These are phyloP conservation scores for Pristionchus mayeri DNA, from an alignment of 2,888 invertebrate genomes.

Conservation along the genomic window DNA sequence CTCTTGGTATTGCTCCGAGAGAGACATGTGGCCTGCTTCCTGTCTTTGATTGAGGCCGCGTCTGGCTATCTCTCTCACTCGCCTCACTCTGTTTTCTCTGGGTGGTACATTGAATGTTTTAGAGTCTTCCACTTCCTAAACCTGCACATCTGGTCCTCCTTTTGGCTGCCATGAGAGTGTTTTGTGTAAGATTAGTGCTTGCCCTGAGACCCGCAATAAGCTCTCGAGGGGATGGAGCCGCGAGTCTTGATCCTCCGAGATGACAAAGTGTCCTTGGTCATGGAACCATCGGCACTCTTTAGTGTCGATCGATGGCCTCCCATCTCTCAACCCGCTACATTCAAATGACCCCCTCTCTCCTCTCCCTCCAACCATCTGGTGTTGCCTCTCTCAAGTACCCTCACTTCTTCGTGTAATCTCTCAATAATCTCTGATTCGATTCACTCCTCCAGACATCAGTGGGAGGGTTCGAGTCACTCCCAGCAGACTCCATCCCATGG, in stretches of 20 bases:
- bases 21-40: constrained; percentile 37
- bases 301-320: constrained; percentile 40
- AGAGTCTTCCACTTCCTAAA: constrained; percentile 28
- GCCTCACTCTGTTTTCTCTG: constrained; percentile 27
- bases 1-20: not conserved
- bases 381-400: constrained; percentile 44
- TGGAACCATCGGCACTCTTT: constrained; percentile 39
- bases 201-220: not conserved
- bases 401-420: constrained; percentile 42
- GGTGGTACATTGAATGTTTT: constrained; percentile 42
- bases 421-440: constrained; percentile 37
- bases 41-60: constrained; percentile 26
- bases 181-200: constrained; percentile 34
- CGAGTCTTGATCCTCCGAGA: constrained; percentile 15
- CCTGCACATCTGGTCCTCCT: not conserved
- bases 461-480: constrained; percentile 8
- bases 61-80: not conserved
- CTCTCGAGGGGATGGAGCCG: not conserved
- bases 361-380: constrained; percentile 28
- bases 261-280: constrained; percentile 46
- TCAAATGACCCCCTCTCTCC: constrained; percentile 34
- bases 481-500: constrained; percentile 44
- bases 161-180: constrained; percentile 1
- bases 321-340: constrained; percentile 43
- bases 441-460: constrained; percentile 14